Evolutionary conservation across 2,888 invertebrate species (phyloP).

Genomic region (Drosophila rubida): DNA sequence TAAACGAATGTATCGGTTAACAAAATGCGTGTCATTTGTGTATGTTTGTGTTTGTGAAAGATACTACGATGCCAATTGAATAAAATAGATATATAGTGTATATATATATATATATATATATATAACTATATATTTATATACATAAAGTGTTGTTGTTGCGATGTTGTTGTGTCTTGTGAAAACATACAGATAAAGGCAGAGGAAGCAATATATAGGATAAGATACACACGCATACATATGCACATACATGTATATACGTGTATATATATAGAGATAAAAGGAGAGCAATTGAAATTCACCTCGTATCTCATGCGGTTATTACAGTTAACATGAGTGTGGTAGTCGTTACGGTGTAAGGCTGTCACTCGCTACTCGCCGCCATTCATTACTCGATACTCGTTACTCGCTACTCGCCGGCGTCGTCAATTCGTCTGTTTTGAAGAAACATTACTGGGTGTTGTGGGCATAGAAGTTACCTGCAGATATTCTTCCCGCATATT

Average conservation of each 20-base stretch:
- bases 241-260: constrained; percentile 6
- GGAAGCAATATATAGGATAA: constrained; percentile 26
- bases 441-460: constrained; percentile 71
- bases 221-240: constrained; percentile 3
- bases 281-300: constrained; percentile 71
- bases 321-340: constrained; percentile 56
- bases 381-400: constrained; percentile 11
- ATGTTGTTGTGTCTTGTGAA: constrained; percentile 24
- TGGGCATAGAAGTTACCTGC: constrained; percentile 74
- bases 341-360: constrained; percentile 31
- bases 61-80: constrained; percentile 31
- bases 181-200: constrained; percentile 31
- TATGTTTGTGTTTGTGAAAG: constrained; percentile 41
- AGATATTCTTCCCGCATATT: constrained; percentile 39
- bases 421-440: constrained; percentile 64
- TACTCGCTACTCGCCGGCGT: constrained; percentile 6
- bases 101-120: constrained; percentile 30
- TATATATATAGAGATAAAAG: constrained; percentile 23
- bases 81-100: constrained; percentile 10
- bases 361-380: constrained; percentile 20
- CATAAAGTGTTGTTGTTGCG: constrained; percentile 22
- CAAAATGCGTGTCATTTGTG: constrained; percentile 6
- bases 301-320: constrained; percentile 59
- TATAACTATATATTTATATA: constrained; percentile 9
- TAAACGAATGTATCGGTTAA: constrained; percentile 12